A percentile compares a stretch with the other conserved stretches of the same genome.
Evolutionary conservation across 2,888 invertebrate species (phyloP).

Genomic region (Leucoma salicis): DNA sequence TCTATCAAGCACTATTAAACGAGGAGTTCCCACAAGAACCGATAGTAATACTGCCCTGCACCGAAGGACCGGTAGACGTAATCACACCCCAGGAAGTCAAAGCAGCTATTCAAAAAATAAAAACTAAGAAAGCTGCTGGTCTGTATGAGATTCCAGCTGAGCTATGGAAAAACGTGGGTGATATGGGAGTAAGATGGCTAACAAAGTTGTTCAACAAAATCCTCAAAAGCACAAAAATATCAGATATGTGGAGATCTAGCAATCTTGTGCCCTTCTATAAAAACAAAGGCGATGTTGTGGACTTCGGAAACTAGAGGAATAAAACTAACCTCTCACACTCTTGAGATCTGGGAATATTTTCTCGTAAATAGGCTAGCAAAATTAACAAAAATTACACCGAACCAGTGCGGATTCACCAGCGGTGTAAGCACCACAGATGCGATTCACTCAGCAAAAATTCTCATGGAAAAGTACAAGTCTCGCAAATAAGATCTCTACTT

Average conservation of each 20-base stretch:
- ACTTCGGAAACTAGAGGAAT: constrained; percentile 9
- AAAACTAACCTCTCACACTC: constrained; percentile 7
- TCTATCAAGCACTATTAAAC: constrained; percentile 5
- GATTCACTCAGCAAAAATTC: too few relatives aligned
- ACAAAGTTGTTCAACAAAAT: not conserved
- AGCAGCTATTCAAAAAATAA: constrained; percentile 1
- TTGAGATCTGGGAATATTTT: constrained; percentile 7
- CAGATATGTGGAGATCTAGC: not conserved
- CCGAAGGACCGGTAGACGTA: constrained; percentile 4
- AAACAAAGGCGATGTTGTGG: constrained; percentile 4
- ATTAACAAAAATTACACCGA: not conserved
- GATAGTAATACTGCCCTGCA: constrained; percentile 2
- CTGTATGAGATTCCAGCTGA: not conserved
- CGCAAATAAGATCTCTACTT: too few relatives aligned
- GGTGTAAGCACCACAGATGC: too few relatives aligned
- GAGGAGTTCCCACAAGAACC: constrained; percentile 5
- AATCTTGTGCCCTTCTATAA: not conserved
- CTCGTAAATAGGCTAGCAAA: constrained; percentile 2
- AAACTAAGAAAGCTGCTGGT: not conserved
- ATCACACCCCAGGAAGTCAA: not conserved
- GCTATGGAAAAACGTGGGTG: not conserved
- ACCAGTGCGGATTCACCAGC: not conserved
- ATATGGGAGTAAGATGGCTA: not conserved
- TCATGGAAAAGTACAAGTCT: too few relatives aligned
- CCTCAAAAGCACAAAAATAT: not conserved